These are phyloP conservation scores for Sardinella longiceps DNA, from an alignment of 2,797 vertebrate genomes.

Conservation along the genomic window DNA sequence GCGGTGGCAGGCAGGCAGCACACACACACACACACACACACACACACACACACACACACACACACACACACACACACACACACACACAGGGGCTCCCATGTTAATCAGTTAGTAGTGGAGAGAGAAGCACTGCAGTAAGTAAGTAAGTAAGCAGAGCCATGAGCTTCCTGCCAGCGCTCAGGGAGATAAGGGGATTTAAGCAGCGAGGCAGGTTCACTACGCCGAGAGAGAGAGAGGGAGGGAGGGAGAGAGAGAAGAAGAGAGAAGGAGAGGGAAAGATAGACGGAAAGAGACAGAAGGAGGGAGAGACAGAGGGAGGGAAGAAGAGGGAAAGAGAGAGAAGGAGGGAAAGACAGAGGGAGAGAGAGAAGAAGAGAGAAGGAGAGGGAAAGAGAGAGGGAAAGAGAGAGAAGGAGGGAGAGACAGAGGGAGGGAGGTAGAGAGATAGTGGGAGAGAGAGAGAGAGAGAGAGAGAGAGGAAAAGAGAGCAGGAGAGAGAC, in stretches of 20 bases:
- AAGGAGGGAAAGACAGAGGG: neutral
- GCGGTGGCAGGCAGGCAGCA: too few relatives aligned
- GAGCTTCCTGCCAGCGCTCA: neutral
- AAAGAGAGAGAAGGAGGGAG: neutral
- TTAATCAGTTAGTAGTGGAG: neutral
- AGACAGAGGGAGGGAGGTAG: neutral
- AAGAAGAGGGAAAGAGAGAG: too few relatives aligned
- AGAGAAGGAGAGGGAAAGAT: too few relatives aligned
- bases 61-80: too few relatives aligned
- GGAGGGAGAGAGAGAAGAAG: neutral
- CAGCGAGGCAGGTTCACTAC: neutral
- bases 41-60: too few relatives aligned
- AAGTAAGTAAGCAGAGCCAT: neutral
- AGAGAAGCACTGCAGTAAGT: neutral
- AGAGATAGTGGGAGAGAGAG: neutral
- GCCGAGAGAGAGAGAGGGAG: neutral
- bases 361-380: neutral
- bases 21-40: too few relatives aligned
- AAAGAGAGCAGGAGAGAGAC: neutral
- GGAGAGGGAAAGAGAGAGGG: neutral
- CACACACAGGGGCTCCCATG: neutral
- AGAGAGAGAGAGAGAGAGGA: slow-evolving; percentile 3
- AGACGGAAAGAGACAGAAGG: too few relatives aligned
- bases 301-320: neutral
- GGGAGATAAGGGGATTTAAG: neutral